These are phyloP conservation scores for Drosophila aff. DNA, from an alignment of 1,140 invertebrate species.

Conservation along the genomic window DNA sequence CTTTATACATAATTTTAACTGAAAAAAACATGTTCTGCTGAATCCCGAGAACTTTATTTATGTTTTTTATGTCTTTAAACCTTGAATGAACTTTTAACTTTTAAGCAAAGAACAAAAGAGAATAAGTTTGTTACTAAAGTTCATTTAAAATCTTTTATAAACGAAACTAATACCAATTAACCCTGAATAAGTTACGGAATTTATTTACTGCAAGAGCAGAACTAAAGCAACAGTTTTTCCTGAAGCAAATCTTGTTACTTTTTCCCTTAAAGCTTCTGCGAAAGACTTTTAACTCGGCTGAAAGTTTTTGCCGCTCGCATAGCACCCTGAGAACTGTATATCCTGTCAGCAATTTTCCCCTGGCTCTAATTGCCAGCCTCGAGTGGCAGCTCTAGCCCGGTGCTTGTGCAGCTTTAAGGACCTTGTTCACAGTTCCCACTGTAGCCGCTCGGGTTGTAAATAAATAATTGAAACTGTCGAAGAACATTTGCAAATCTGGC, in stretches of 20 bases:
- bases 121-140: not conserved
- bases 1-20: not conserved
- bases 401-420: conserved; percentile 1
- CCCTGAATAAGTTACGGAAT: not conserved
- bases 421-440: conserved; percentile 10
- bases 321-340: conserved; percentile 8
- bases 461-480: conserved; percentile 49
- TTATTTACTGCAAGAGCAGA: not conserved
- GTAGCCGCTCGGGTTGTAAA: conserved; percentile 39
- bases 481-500: conserved; percentile 50
- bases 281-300: conserved; percentile 1
- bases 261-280: not conserved
- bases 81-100: not conserved
- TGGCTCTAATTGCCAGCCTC: conserved; percentile 37
- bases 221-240: conserved; percentile 1
- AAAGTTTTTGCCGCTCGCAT: conserved; percentile 1
- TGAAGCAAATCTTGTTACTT: not conserved
- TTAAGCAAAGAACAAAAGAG: not conserved
- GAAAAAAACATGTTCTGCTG: not conserved
- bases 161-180: not conserved
- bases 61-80: not conserved
- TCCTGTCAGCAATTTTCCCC: conserved; percentile 22
- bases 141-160: not conserved
- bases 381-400: conserved; percentile 4
- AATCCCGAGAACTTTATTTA: not conserved